These are phyloP conservation scores for Lucilia cuprina DNA, from an alignment of 1,140 invertebrate species.

Conservation along the genomic window DNA sequence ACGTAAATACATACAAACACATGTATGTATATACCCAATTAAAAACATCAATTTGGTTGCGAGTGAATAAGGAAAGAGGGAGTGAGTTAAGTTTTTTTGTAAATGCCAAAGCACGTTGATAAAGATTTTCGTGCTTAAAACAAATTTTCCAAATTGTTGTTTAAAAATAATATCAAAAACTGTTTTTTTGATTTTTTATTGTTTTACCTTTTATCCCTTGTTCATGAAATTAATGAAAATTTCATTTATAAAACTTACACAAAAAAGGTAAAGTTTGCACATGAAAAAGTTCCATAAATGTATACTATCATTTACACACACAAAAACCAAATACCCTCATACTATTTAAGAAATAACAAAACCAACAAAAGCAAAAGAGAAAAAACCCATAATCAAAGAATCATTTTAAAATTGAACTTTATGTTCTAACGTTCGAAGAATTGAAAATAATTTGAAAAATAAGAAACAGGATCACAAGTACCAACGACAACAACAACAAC, in stretches of 20 bases:
- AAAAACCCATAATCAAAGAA: not conserved
- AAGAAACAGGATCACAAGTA: not conserved
- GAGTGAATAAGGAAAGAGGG: not conserved
- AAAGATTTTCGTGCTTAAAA: not conserved
- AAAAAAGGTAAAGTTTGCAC: not conserved
- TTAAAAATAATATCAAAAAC: not conserved
- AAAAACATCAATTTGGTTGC: not conserved
- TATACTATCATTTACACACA: not conserved
- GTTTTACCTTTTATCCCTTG: not conserved
- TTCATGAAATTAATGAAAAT: not conserved
- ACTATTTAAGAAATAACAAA: not conserved
- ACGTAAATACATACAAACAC: no score
- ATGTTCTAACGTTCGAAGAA: not conserved
- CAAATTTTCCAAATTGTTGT: conserved; percentile 11
- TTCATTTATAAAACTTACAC: not conserved
- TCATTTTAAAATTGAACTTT: conserved; percentile 12
- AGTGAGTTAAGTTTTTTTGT: not conserved
- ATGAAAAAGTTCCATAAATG: not conserved
- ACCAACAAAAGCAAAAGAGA: not conserved
- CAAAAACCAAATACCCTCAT: not conserved
- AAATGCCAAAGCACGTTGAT: conserved; percentile 3
- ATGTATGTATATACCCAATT: not conserved
- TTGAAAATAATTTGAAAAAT: not conserved
- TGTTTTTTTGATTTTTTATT: not conserved
- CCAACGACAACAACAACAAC: not conserved